Evolutionary conservation across 2,113 vertebrate species (phyloP), one percentile per base, ranked within the genome.

Genomic region (Spea bombifrons): DNA sequence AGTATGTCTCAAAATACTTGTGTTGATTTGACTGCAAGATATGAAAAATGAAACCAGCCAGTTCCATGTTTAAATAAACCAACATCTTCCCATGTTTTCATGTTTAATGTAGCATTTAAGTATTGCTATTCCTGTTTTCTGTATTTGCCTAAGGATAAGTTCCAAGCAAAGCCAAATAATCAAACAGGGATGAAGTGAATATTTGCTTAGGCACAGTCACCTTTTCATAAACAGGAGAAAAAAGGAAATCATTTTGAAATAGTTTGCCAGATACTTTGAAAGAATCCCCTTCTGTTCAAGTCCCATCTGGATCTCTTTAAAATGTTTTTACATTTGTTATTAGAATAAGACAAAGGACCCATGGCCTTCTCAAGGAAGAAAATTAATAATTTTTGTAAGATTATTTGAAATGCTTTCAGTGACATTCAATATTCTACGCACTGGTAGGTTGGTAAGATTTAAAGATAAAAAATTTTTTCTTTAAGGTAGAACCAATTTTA

Each of bases 81-180:
- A 49, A 30, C 57, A 46, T 17, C 12, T n/a, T 75, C 46, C 12
- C 17, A 43, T 13, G 52, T 53, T 46, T 17, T 45, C 43, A 46
- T 45, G 65, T 45, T 67, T 67, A 67, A 67, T 67, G 65, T 10
- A 67, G 43, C 65, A 67, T 67, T 67, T 67, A 3, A 67, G 10
- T 3, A 45, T 67, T 67, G 65, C 4, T 67, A 4, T 67, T 67
- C 4, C 43, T 12, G 6, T 67, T 75, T 66, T 45, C 65, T 67
- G 53, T 76, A 57, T 76, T 76, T 76, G 52, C 57, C 15, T 46
- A 73, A 64, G 43, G 44, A 68, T 46, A 17, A 66, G 8, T 69
- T 69, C 65, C 44, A 16, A 59, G 49, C 9, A 16, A 53, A 75
- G 48, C 12, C 17, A 53, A 75, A 66, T 66, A 75, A 67, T 46